Evolutionary conservation across 1,140 invertebrate species (phyloP).

Genomic region (Chionoecetes opilio): DNA sequence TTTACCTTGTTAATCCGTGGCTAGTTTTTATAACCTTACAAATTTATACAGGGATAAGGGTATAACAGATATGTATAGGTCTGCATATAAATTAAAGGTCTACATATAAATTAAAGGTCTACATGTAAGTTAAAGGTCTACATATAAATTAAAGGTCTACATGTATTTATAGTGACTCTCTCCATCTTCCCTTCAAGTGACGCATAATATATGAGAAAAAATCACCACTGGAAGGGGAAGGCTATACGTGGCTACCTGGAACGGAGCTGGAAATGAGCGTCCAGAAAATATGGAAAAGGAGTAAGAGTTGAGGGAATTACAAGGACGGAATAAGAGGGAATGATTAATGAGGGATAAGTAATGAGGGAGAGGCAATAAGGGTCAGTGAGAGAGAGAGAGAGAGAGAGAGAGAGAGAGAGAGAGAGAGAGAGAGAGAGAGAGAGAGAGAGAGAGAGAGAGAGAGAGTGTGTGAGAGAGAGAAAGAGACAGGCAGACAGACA

Average conservation of each 20-base stretch:
- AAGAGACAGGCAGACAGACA: not conserved
- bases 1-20: no score
- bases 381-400: not conserved
- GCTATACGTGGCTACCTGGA: not conserved
- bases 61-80: no score
- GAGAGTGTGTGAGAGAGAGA: not conserved
- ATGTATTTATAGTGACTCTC: no score
- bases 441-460: constrained; percentile 49
- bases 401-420: not conserved
- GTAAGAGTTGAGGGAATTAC: not conserved
- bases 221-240: not conserved
- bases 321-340: not conserved
- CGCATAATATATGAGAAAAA: not conserved
- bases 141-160: no score
- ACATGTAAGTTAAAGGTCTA: no score
- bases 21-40: no score
- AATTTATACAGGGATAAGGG: no score
- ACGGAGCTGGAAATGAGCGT: not conserved
- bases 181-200: not conserved
- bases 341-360: constrained; percentile 20
- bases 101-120: no score
- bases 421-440: constrained; percentile 43
- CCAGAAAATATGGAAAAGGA: not conserved
- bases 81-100: no score
- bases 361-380: not conserved